phyloP scores from a whole-genome alignment of 30 jellyfish, hydroid and myxozoan genomes.

The Catostylus mosaicus region DNA sequence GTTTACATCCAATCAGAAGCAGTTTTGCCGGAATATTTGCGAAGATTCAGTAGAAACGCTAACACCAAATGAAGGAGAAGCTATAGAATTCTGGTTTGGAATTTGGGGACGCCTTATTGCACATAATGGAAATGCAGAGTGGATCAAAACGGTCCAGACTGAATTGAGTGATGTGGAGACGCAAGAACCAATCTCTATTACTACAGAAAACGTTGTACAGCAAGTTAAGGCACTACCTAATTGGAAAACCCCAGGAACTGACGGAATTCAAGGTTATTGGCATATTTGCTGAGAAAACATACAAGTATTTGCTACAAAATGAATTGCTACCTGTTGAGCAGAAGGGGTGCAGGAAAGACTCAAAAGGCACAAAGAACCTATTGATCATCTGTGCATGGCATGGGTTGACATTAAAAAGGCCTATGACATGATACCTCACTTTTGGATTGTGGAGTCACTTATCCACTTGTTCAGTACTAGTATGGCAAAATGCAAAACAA shows the following conservation, averaged over 20 bases:
- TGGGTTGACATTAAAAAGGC: too few relatives aligned
- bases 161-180: constrained; percentile 19
- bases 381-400: too few relatives aligned
- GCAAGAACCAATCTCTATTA: constrained; percentile 16
- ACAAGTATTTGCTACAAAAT: not conserved
- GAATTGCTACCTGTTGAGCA: not conserved
- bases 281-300: not conserved
- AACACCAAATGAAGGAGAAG: constrained; percentile 40
- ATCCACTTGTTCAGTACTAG: not conserved
- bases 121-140: constrained; percentile 38
- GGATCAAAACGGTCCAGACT: constrained; percentile 25
- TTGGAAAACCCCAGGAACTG: constrained; percentile 33
- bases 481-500: constrained; percentile 1
- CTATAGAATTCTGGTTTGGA: constrained; percentile 26
- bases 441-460: too few relatives aligned
- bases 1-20: constrained; percentile 17
- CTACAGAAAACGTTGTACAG: constrained; percentile 39
- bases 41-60: constrained; percentile 13
- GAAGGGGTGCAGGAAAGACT: not conserved
- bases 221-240: constrained; percentile 34
- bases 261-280: constrained; percentile 32
- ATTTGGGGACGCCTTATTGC: constrained; percentile 38
- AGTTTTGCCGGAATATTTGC: constrained; percentile 12
- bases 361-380: not conserved
- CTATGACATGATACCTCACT: too few relatives aligned